phyloP scores from a whole-genome alignment of 2,113 vertebrate genomes.

The Eira barbara region DNA sequence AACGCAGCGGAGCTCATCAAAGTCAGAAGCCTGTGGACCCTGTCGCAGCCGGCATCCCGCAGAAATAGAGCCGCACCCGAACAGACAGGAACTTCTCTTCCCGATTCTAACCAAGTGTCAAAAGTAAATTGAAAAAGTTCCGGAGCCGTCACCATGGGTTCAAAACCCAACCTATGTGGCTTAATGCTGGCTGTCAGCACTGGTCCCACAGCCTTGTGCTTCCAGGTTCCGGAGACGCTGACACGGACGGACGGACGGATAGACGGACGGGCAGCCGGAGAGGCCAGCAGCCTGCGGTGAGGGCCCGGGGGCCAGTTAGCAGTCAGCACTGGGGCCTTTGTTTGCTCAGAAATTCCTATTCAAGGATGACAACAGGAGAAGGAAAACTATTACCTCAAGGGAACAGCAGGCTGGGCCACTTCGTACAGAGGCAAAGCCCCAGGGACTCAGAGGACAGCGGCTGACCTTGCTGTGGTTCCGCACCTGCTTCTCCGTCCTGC shows the following conservation, averaged over 20 bases:
- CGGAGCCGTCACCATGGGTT: neutral
- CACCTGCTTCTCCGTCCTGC: too few species aligned
- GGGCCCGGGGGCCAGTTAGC: accelerated
- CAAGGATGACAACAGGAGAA: neutral
- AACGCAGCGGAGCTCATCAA: neutral
- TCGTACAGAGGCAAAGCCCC: neutral
- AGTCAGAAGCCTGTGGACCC: neutral
- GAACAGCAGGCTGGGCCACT: neutral
- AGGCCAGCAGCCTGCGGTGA: neutral
- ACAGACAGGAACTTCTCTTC: neutral
- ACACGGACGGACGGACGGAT: accelerated
- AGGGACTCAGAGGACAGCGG: accelerated
- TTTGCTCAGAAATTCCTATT: neutral
- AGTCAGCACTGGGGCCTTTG: neutral
- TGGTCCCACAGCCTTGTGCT: neutral
- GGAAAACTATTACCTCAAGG: neutral
- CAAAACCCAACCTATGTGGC: accelerated
- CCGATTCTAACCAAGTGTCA: neutral
- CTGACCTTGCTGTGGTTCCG: accelerated
- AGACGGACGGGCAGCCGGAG: neutral
- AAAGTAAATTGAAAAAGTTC: neutral
- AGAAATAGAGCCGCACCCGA: neutral
- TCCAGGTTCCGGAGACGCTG: neutral
- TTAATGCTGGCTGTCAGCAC: neutral
- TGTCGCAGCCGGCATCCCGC: neutral